A percentile compares a stretch with the other conserved stretches of the same genome.
Conservation (phyloP, 2,888 invertebrate species). For the Subacronicta megacephala region DNA sequence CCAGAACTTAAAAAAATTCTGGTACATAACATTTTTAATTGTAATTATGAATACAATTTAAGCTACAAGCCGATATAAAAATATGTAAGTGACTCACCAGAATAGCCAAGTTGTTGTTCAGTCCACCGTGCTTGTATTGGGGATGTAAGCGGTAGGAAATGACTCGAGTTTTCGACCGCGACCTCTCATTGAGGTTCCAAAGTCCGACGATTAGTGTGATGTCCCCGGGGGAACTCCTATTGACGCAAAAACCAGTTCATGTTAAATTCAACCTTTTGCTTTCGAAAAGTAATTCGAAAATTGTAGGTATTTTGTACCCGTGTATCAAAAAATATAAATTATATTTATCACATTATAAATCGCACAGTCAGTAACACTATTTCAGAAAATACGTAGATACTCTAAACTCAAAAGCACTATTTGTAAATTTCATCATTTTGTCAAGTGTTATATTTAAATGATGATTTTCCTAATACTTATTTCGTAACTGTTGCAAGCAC, state of each 20-base stretch:
- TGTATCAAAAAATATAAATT: too few species aligned
- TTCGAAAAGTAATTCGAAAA: background rate
- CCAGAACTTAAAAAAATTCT: too few species aligned
- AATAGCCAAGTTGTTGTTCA: constrained; percentile 75
- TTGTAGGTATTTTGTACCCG: too few species aligned
- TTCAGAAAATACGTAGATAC: too few species aligned
- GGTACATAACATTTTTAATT: too few species aligned
- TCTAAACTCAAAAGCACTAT: too few species aligned
- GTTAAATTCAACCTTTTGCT: background rate
- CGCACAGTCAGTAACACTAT: too few species aligned
- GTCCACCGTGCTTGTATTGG: constrained; percentile 67
- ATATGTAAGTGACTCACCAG: constrained; percentile 59
- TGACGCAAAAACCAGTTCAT: constrained; percentile 15
- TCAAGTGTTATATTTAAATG: too few species aligned
- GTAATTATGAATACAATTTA: background rate
- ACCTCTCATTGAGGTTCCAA: constrained; percentile 71
- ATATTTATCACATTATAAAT: too few species aligned
- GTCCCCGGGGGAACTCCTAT: constrained; percentile 69
- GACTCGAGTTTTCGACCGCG: constrained; percentile 68
- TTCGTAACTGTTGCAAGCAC: too few species aligned
- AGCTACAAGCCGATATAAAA: background rate
- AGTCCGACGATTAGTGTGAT: constrained; percentile 74
- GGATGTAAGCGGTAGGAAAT: constrained; percentile 69
- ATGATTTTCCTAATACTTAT: too few species aligned
- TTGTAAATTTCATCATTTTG: too few species aligned